A percentile compares a stretch with the other conserved stretches of the same genome.
phyloP scores from a whole-genome alignment of 1,140 invertebrate genomes.

The Solen grandis region DNA sequence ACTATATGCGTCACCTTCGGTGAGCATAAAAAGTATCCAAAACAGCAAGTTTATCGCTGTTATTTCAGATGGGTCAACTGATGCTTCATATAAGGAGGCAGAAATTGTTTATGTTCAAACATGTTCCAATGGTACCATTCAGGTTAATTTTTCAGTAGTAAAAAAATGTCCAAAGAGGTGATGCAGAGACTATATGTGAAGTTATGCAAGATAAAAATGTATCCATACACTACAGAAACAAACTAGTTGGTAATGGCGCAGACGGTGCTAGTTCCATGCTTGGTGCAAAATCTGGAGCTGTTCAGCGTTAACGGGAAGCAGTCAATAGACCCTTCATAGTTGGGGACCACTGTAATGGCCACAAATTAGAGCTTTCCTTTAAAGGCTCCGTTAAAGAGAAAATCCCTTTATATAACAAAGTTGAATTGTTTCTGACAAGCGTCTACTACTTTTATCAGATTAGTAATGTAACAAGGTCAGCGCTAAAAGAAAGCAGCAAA shows the following conservation, averaged over 20 bases:
- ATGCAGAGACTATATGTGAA: constrained; percentile 19
- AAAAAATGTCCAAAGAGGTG: constrained; percentile 43
- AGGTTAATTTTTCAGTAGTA: constrained; percentile 17
- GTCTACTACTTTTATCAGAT: constrained; percentile 45
- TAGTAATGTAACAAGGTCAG: constrained; percentile 12
- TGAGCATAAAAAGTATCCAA: neutral
- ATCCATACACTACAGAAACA: constrained; percentile 7
- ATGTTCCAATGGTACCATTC: constrained; percentile 3
- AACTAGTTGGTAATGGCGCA: constrained; percentile 32
- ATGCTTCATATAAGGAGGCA: constrained; percentile 37
- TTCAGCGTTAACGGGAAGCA: neutral
- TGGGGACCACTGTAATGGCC: constrained; percentile 28
- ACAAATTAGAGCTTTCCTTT: constrained; percentile 38
- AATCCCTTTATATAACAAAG: constrained; percentile 12
- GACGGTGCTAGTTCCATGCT: constrained; percentile 50
- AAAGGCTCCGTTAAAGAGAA: constrained; percentile 19
- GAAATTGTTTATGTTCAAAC: constrained; percentile 47
- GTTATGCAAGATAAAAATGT: too few relatives aligned
- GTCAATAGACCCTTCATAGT: constrained; percentile 12
- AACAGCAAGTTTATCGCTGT: constrained; percentile 32
- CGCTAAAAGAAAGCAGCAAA: constrained; percentile 16
- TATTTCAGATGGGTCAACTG: constrained; percentile 47
- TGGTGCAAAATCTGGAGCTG: constrained; percentile 28
- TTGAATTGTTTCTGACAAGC: constrained; percentile 2
- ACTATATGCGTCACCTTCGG: too few relatives aligned